A percentile compares a stretch with the other conserved stretches of the same genome.
phyloP scores from a whole-genome alignment of 2,888 invertebrate genomes.

The Cephus pulcher region DNA sequence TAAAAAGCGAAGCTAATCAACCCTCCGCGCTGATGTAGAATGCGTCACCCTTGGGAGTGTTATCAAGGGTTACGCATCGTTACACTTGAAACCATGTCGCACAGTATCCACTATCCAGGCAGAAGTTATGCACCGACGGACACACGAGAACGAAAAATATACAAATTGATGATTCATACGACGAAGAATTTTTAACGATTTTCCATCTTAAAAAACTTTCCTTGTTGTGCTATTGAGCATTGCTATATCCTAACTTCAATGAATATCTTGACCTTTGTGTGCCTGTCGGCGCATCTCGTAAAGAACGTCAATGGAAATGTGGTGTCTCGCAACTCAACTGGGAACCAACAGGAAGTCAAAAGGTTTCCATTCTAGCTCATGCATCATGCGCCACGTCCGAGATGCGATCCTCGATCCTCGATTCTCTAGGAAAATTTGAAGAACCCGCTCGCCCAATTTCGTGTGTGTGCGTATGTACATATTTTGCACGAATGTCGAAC shows the following conservation, averaged over 20 bases:
- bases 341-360: not conserved
- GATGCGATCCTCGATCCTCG: not conserved
- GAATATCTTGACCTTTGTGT: not conserved
- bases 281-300: not conserved
- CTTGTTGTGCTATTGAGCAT: no score
- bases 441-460: not conserved
- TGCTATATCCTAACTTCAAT: no score
- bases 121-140: not conserved
- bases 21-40: not conserved
- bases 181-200: no score
- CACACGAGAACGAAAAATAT: not conserved
- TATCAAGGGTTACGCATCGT: no score
- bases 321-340: not conserved
- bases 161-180: no score
- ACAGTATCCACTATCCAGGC: not conserved
- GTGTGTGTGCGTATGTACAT: no score
- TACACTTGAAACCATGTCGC: no score
- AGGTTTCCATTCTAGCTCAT: not conserved
- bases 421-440: not conserved
- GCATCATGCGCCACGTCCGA: not conserved
- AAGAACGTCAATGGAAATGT: not conserved
- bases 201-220: no score
- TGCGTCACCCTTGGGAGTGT: not conserved
- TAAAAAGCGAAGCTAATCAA: not conserved
- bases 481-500: not conserved